Conservation (phyloP, 35 echinoderm and acorn worm genomes). For the Apostichopus japonicus region DNA sequence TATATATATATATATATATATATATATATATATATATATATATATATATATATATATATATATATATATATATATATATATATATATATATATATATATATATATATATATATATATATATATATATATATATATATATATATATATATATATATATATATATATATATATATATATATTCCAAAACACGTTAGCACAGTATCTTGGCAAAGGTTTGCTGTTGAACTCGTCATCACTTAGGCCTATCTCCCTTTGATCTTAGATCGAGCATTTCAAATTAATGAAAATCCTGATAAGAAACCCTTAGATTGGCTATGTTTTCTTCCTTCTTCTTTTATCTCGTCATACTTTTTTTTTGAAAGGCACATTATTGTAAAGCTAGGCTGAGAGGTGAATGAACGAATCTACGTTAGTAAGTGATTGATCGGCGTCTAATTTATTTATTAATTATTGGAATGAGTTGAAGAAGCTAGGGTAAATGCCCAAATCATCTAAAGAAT, state of each 20-base stretch:
- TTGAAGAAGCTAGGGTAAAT: background rate
- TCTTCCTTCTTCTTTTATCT: background rate
- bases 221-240: background rate
- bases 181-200: background rate
- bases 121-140: no score
- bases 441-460: constrained; percentile 22
- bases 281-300: background rate
- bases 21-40: no score
- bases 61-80: no score
- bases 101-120: no score
- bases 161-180: no score
- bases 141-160: no score
- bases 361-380: background rate
- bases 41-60: no score
- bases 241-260: constrained; percentile 12
- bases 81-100: no score
- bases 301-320: background rate
- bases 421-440: background rate
- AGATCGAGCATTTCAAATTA: background rate
- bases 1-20: no score
- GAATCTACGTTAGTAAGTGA: constrained; percentile 11
- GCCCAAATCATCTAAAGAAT: background rate
- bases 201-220: background rate
- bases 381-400: constrained; percentile 34
- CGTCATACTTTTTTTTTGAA: background rate